These are phyloP conservation scores for Brachyalestes nurse DNA, from an alignment of 2,797 vertebrate genomes.

Conservation along the genomic window DNA sequence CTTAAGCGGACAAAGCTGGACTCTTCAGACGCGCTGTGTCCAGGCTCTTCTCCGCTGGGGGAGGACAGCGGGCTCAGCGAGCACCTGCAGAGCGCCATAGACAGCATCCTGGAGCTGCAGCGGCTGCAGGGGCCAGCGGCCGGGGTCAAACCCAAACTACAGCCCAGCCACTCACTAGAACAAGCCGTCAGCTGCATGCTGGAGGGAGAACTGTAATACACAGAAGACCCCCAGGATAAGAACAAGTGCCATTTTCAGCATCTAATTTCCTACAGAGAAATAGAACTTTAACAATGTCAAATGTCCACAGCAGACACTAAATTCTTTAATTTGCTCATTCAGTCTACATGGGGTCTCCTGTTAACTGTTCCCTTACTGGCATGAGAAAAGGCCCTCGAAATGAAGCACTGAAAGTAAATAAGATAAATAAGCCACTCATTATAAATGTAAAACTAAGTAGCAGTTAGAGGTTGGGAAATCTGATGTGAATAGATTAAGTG, in stretches of 20 bases:
- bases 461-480: slow-evolving; percentile 72
- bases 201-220: slow-evolving; percentile 73
- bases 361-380: slow-evolving; percentile 50
- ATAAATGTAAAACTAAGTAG: slow-evolving; percentile 68
- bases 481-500: slow-evolving; percentile 75
- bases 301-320: slow-evolving; percentile 34
- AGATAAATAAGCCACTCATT: slow-evolving; percentile 12
- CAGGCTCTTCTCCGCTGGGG: slow-evolving; percentile 64
- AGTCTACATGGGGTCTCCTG: background rate
- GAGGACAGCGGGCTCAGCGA: slow-evolving; percentile 81
- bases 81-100: slow-evolving; percentile 84
- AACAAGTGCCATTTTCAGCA: slow-evolving; percentile 42
- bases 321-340: slow-evolving; percentile 34
- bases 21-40: slow-evolving; percentile 58
- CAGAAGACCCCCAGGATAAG: slow-evolving; percentile 1
- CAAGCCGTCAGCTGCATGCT: slow-evolving; percentile 79
- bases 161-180: slow-evolving; percentile 69
- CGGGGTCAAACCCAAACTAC: slow-evolving; percentile 62
- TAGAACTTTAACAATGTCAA: slow-evolving; percentile 21
- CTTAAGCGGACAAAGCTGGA: slow-evolving; percentile 73
- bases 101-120: slow-evolving; percentile 86
- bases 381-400: slow-evolving; percentile 58
- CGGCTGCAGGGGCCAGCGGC: slow-evolving; percentile 77
- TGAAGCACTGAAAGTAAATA: slow-evolving; percentile 8
- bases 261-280: slow-evolving; percentile 7